Conservation (phyloP, 2,113 vertebrate species). For the Catharus fuscescens region DNA sequence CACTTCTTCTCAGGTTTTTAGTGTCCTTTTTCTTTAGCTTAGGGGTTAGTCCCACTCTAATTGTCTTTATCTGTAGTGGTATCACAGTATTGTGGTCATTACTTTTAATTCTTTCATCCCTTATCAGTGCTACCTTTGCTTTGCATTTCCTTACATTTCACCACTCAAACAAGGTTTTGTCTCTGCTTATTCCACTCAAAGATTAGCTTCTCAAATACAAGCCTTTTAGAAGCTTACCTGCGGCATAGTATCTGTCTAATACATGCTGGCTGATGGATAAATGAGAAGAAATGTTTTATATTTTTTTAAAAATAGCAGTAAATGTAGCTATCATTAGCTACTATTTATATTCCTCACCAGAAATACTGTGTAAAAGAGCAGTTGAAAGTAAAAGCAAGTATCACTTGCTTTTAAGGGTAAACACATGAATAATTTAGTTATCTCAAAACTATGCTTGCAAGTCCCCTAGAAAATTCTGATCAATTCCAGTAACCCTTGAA, state of each 20-base stretch:
- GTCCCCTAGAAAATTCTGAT: background rate
- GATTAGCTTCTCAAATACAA: slow-evolving; percentile 23
- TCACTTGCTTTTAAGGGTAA: background rate
- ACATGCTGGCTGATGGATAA: background rate
- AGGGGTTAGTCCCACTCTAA: background rate
- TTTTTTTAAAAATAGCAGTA: background rate
- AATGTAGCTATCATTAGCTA: background rate
- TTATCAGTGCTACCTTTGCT: slow-evolving; percentile 58
- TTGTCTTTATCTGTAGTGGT: slow-evolving; percentile 2
- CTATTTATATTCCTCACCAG: background rate
- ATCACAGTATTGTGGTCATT: slow-evolving; percentile 42
- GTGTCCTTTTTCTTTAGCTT: slow-evolving; percentile 12
- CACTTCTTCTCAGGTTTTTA: background rate
- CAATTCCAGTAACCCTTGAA: background rate
- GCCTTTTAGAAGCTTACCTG: background rate
- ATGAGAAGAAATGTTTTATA: background rate
- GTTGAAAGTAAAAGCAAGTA: background rate
- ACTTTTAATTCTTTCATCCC: slow-evolving; percentile 57
- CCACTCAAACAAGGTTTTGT: slow-evolving; percentile 27
- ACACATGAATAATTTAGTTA: background rate
- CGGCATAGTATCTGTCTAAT: background rate
- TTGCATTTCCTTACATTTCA: slow-evolving; percentile 20
- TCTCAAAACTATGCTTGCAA: background rate
- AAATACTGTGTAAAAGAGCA: background rate
- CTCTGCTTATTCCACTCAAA: background rate